These are phyloP conservation scores for Baronia brevicornis DNA, from an alignment of 2,888 invertebrate genomes.

Conservation along the genomic window DNA sequence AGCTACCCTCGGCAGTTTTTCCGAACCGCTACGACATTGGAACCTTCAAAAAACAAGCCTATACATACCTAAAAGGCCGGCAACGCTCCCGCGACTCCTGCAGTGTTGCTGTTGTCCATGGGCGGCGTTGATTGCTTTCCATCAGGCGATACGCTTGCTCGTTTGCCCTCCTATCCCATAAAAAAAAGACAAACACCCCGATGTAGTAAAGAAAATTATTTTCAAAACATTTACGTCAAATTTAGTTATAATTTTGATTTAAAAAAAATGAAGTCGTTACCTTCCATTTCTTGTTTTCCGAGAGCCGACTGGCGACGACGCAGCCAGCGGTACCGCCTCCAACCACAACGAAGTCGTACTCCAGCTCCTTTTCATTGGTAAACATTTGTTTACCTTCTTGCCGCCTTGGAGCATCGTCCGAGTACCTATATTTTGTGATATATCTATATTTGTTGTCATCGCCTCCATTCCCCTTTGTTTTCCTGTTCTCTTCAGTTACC, in stretches of 20 bases:
- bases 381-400: conserved; percentile 13
- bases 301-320: conserved; percentile 58
- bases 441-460: conserved; percentile 13
- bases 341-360: conserved; percentile 58
- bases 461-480: conserved; percentile 15
- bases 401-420: conserved; percentile 16
- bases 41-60: too few relatives aligned
- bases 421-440: conserved; percentile 14
- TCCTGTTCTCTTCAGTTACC: conserved; percentile 13
- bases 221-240: too few relatives aligned
- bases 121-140: too few relatives aligned
- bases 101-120: too few relatives aligned
- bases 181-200: too few relatives aligned
- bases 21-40: too few relatives aligned
- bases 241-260: background rate
- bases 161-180: too few relatives aligned
- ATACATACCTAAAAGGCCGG: too few relatives aligned
- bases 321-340: conserved; percentile 66
- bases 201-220: too few relatives aligned
- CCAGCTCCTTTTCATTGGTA: conserved; percentile 18
- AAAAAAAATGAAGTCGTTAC: conserved; percentile 25
- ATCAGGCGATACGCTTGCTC: too few relatives aligned
- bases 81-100: too few relatives aligned
- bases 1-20: too few relatives aligned
- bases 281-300: conserved; percentile 64